phyloP scores from a whole-genome alignment of 2,113 vertebrate genomes.

The Polyodon spathula region DNA sequence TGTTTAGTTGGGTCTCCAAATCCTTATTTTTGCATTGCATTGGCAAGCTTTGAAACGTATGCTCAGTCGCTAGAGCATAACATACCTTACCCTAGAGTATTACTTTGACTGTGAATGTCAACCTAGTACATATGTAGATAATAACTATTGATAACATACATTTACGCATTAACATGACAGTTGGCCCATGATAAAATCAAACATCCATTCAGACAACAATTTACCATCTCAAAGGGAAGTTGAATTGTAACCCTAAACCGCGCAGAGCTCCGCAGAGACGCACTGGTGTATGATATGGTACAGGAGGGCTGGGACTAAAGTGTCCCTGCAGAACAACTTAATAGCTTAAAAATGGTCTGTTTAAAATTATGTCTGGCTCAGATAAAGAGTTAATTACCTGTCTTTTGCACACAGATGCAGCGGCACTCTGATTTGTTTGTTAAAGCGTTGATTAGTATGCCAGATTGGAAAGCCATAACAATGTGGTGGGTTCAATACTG shows the following conservation, averaged over 20 bases:
- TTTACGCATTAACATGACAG: background rate
- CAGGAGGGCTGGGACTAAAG: background rate
- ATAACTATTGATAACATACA: slow-evolving; percentile 8
- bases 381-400: background rate
- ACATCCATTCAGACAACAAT: slow-evolving; percentile 2
- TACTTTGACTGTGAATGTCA: background rate
- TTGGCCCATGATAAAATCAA: slow-evolving; percentile 1
- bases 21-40: background rate
- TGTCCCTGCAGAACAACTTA: background rate
- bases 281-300: background rate
- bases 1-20: background rate
- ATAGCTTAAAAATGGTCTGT: background rate
- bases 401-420: background rate
- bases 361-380: slow-evolving; percentile 2
- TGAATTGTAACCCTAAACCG: slow-evolving; percentile 11
- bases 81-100: background rate
- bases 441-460: slow-evolving; percentile 14
- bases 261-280: background rate
- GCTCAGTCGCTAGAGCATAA: slow-evolving; percentile 1
- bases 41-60: slow-evolving; percentile 11
- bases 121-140: slow-evolving; percentile 8
- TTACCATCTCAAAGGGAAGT: slow-evolving; percentile 5
- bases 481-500: background rate
- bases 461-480: background rate
- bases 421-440: background rate